Base-by-base conservation (phyloP, 2,888 invertebrate genomes). In the Neocrepidodera transversa region DNA sequence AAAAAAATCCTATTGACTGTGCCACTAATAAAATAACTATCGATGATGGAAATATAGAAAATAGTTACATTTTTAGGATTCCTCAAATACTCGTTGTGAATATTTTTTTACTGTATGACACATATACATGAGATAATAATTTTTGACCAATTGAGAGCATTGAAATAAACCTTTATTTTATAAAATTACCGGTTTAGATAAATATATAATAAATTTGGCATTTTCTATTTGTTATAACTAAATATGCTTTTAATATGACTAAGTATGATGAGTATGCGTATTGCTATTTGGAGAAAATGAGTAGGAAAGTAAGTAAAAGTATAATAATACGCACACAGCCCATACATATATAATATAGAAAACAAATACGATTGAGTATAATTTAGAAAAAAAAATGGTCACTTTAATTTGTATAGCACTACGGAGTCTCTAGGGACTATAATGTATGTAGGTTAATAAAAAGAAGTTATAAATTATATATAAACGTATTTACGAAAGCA, bases 311-410 rank as follows among this genome's bases (percentile, higher is more conserved):
- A 54, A n/a, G n/a, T n/a, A n/a, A n/a, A 65, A 59, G 58, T 63
- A 61, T 49, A 58, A 61, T n/a, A 54, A 63, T 74, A 76, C 76
- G 76, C 77, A 75, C 77, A 78, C 74, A 73, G 74, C 74, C 74
- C 76, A 71, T 75, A 76, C 75, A 76, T n/a, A 40, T 16, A 42
- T 13, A 42, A 20, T 20, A 23, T 14, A 42, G 13, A 35, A 35
- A 13, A 23, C 75, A 77, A 77, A 76, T 76, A 75, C 71, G 68
- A 69, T 63, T 58, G 3, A 62, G 60, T 70, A 67, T 70, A 68
- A 66, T 20, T 55, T 71, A 71, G 63, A 53, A 49, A 64, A 68
- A 52, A 60, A 58, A 65, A n/a, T n/a, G n/a, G n/a, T n/a, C 69
- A 68, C 64, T 60, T 63, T 62, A 65, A 64, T 59, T 67, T 71